Percentiles rank a stretch among this genome's conserved stretches.
Evolutionary conservation across 2,113 vertebrate species (phyloP).

Genomic region (Isurus oxyrinchus): DNA sequence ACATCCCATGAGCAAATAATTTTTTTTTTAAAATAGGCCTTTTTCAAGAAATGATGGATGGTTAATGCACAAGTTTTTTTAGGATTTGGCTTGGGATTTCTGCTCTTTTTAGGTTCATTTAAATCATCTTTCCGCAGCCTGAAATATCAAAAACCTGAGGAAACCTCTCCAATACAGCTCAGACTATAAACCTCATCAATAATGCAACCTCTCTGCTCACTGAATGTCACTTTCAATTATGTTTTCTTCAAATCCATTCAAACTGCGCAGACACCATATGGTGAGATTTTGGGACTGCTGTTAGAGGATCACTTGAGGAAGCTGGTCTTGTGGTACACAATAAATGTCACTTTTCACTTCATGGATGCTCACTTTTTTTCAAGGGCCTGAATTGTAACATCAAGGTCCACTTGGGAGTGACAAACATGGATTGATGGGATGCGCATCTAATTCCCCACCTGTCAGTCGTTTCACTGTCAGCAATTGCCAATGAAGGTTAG

Average conservation of each 20-base stretch:
- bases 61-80: neutral
- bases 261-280: neutral
- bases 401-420: neutral
- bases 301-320: neutral
- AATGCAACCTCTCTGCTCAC: neutral
- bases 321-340: neutral
- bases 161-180: neutral
- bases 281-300: neutral
- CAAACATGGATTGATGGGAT: neutral
- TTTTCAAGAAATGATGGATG: neutral
- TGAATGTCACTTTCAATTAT: neutral
- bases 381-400: neutral
- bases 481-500: neutral
- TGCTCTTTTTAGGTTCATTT: neutral
- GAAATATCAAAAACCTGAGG: neutral
- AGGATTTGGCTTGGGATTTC: neutral
- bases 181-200: neutral
- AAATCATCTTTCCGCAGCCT: neutral
- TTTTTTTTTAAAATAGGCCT: neutral
- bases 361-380: neutral
- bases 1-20: no score
- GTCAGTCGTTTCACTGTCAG: neutral
- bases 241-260: neutral
- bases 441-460: no score
- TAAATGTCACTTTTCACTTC: neutral